These are phyloP conservation scores for Heliconius congener DNA, from an alignment of 1,140 invertebrate species.

Conservation along the genomic window DNA sequence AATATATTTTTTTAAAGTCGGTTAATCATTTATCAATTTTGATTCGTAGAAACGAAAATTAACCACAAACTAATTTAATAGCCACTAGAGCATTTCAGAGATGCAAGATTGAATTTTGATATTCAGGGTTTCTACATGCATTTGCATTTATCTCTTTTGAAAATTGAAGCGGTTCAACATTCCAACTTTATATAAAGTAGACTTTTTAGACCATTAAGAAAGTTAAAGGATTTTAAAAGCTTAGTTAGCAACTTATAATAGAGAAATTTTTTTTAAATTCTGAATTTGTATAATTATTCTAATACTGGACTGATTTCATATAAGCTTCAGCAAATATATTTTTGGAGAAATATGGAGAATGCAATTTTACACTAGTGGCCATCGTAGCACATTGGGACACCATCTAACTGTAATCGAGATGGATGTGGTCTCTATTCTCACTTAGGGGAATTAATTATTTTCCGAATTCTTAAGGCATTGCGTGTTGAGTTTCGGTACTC, in stretches of 20 bases:
- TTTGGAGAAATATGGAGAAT: too few species aligned
- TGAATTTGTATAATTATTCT: not conserved
- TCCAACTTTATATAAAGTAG: not conserved
- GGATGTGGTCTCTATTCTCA: too few species aligned
- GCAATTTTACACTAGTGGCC: too few species aligned
- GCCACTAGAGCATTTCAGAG: not conserved
- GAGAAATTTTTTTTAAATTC: not conserved
- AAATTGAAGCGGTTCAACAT: not conserved
- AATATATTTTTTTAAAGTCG: too few species aligned
- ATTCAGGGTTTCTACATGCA: not conserved
- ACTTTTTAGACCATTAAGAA: not conserved
- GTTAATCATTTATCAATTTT: not conserved
- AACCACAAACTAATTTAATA: not conserved
- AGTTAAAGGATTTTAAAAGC: not conserved
- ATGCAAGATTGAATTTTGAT: constrained; percentile 1
- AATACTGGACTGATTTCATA: too few species aligned
- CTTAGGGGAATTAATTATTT: too few species aligned
- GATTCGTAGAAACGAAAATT: not conserved
- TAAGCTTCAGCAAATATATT: too few species aligned
- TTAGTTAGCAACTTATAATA: not conserved
- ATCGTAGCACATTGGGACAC: too few species aligned
- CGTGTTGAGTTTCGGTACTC: too few species aligned
- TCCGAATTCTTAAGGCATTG: too few species aligned
- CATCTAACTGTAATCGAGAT: too few species aligned
- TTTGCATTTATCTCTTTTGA: constrained; percentile 10